Evolutionary conservation across 2,888 invertebrate species (phyloP).

Genomic region (Hecatera dysodea): DNA sequence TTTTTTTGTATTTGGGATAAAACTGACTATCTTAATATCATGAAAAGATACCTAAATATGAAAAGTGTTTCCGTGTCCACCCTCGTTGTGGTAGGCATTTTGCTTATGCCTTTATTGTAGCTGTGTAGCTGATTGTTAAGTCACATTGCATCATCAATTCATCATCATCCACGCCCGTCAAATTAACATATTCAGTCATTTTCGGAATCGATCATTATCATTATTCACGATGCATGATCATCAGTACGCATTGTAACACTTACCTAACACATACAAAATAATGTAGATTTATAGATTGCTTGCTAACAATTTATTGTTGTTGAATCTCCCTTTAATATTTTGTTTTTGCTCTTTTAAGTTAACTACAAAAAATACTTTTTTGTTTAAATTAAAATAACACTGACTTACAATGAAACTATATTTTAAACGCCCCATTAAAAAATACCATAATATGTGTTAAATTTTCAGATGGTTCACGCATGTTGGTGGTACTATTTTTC

Average conservation of each 20-base stretch:
- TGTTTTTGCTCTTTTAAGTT: background rate
- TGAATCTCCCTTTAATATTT: slow-evolving; percentile 16
- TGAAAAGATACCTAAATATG: too few relatives aligned
- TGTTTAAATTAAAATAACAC: background rate
- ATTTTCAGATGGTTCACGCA: slow-evolving; percentile 96
- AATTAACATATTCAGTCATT: slow-evolving; percentile 49
- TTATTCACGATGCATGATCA: slow-evolving; percentile 52
- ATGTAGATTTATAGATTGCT: slow-evolving; percentile 34
- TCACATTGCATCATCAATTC: slow-evolving; percentile 35
- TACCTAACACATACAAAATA: slow-evolving; percentile 36
- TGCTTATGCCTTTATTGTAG: slow-evolving; percentile 33
- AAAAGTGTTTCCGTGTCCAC: slow-evolving; percentile 27
- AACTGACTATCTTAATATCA: background rate
- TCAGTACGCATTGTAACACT: slow-evolving; percentile 32
- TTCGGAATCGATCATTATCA: slow-evolving; percentile 37
- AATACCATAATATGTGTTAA: slow-evolving; percentile 23
- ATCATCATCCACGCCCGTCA: slow-evolving; percentile 38
- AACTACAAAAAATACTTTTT: background rate
- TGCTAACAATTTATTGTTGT: slow-evolving; percentile 19
- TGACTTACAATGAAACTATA: slow-evolving; percentile 11
- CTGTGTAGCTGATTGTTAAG: slow-evolving; percentile 21
- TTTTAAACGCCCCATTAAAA: slow-evolving; percentile 1
- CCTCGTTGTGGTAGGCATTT: slow-evolving; percentile 53
- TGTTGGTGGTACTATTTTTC: slow-evolving; percentile 99
- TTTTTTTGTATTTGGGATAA: slow-evolving; percentile 21